Evolutionary conservation across 30 jellyfish, hydroid and myxozoan genomes (phyloP).

Genomic region (Turritopsis dohrnii): DNA sequence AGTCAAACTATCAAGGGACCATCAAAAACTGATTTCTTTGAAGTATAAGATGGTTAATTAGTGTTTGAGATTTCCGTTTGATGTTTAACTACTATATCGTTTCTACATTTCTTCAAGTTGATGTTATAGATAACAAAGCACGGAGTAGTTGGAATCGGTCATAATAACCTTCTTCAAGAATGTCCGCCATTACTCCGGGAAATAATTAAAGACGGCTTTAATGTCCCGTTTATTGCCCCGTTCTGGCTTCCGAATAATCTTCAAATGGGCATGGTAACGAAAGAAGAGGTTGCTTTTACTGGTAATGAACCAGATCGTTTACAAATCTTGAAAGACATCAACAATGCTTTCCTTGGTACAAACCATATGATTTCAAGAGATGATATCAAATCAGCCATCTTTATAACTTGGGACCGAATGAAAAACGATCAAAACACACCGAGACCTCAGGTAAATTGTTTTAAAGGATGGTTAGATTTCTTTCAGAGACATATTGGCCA

Average conservation of each 20-base stretch:
- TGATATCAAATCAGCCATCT: background rate
- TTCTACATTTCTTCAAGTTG: background rate
- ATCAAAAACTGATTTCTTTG: too few relatives aligned
- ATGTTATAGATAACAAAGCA: background rate
- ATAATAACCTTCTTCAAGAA: background rate
- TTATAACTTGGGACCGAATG: background rate
- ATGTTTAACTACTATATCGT: too few relatives aligned
- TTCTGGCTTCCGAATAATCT: slow-evolving; percentile 2
- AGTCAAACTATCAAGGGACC: too few relatives aligned
- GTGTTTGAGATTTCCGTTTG: too few relatives aligned
- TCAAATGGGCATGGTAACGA: background rate
- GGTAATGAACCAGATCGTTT: background rate
- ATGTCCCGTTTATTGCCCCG: slow-evolving; percentile 1
- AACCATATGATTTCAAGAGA: background rate
- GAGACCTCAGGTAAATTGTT: background rate
- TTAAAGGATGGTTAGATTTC: too few relatives aligned
- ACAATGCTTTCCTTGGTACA: too few relatives aligned
- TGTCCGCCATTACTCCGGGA: background rate
- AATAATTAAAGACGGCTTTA: background rate
- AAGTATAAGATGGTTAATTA: too few relatives aligned
- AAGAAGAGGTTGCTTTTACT: background rate
- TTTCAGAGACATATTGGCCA: too few relatives aligned
- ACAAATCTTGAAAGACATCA: background rate
- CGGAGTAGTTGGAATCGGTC: background rate
- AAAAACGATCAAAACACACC: background rate